These are phyloP conservation scores for Cerceris rybyensis DNA, from an alignment of 2,888 invertebrate genomes.

Conservation along the genomic window DNA sequence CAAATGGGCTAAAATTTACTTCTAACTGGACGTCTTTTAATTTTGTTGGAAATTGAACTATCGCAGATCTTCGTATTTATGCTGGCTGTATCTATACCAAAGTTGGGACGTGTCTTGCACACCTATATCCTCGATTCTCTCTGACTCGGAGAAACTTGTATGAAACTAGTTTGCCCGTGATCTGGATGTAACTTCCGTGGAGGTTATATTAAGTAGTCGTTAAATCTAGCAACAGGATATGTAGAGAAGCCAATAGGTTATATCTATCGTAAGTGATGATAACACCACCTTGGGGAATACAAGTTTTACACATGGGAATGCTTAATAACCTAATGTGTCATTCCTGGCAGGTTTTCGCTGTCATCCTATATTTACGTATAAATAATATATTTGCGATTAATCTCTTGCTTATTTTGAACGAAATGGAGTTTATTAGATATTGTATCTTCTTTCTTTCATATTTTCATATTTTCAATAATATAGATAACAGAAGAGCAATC, in stretches of 20 bases:
- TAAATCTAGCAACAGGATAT: constrained; percentile 48
- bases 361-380: too few species aligned
- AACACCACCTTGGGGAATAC: constrained; percentile 17
- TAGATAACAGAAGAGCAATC: too few species aligned
- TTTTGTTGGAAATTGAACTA: constrained; percentile 31
- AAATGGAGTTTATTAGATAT: too few species aligned
- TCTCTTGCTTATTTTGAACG: too few species aligned
- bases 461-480: too few species aligned
- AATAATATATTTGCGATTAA: too few species aligned
- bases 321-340: background rate
- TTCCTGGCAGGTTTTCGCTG: too few species aligned
- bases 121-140: constrained; percentile 39
- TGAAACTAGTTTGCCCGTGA: constrained; percentile 65
- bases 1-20: constrained; percentile 23
- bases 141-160: constrained; percentile 56
- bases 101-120: constrained; percentile 38
- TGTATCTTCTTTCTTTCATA: too few species aligned
- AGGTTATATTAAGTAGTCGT: constrained; percentile 66
- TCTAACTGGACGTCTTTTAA: constrained; percentile 16
- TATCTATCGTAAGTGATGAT: constrained; percentile 24
- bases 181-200: constrained; percentile 63
- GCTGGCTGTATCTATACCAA: background rate
- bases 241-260: constrained; percentile 25
- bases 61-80: constrained; percentile 9
- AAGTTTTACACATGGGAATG: background rate